Evolutionary conservation across 2,113 vertebrate species (phyloP).

Genomic region (Crotalus viridis): DNA sequence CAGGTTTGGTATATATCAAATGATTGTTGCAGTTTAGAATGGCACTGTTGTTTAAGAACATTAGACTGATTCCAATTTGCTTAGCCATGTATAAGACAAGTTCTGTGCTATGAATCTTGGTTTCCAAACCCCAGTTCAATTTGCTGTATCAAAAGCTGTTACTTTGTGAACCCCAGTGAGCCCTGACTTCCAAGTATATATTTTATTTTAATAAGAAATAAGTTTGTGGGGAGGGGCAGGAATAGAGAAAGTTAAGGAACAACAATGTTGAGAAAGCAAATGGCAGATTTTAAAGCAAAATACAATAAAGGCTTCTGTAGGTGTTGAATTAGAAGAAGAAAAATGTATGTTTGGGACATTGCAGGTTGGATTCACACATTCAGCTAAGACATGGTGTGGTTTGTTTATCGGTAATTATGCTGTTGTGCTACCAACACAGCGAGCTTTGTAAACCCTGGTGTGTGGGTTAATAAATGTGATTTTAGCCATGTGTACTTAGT

Average conservation of each 20-base stretch:
- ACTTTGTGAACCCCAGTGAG: neutral
- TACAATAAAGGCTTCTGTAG: neutral
- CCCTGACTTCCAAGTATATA: neutral
- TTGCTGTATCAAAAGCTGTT: neutral
- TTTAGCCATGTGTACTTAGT: neutral
- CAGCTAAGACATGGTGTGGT: neutral
- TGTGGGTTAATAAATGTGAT: neutral
- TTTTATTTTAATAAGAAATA: neutral
- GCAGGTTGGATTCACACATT: neutral
- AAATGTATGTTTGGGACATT: neutral
- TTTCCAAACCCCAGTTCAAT: neutral
- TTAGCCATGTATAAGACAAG: neutral
- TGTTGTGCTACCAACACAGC: neutral
- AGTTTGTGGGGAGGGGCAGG: neutral
- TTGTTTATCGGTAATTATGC: neutral
- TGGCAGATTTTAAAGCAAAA: neutral
- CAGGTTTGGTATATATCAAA: no score
- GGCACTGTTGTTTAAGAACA: neutral
- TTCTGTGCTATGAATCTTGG: neutral
- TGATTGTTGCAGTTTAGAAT: neutral
- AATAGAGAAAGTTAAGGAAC: neutral
- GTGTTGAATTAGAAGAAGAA: neutral
- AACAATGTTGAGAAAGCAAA: neutral
- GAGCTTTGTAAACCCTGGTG: neutral
- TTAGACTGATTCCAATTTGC: neutral